These are phyloP conservation scores for Pteropus rufus DNA, from an alignment of 2,797 vertebrate species.

Conservation along the genomic window DNA sequence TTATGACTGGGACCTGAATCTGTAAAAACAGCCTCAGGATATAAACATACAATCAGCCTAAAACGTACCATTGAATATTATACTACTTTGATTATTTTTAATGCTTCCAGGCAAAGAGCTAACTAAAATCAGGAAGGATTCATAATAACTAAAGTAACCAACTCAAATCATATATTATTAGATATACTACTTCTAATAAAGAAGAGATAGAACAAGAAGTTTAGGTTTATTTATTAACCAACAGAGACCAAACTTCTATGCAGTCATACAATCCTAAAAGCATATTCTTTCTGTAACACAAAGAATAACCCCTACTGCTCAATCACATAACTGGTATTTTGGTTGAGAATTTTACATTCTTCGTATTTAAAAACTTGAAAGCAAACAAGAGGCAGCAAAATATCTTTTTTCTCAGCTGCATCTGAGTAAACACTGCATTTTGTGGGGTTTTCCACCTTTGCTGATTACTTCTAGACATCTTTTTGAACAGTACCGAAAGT, in stretches of 20 bases:
- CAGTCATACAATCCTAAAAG: not conserved
- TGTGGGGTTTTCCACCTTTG: not conserved
- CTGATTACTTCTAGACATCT: not conserved
- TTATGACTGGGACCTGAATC: not conserved
- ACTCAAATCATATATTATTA: not conserved
- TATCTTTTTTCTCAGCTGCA: not conserved
- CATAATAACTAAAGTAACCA: not conserved
- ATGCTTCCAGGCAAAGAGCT: not conserved
- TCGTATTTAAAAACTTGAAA: constrained; percentile 1
- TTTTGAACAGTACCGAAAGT: not conserved
- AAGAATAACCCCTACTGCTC: not conserved
- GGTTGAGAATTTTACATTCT: not conserved
- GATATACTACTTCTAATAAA: not conserved
- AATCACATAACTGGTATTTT: not conserved
- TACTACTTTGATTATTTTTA: not conserved
- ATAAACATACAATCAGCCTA: not conserved
- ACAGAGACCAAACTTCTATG: not conserved
- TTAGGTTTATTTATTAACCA: not conserved
- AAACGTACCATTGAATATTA: not conserved
- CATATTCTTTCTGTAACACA: not conserved
- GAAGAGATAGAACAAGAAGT: not conserved
- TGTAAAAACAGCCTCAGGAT: not conserved
- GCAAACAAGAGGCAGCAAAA: not conserved
- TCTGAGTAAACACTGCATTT: not conserved
- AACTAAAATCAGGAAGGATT: constrained; percentile 13